Base-by-base conservation (phyloP, 64 coral and sea anemone species). In the Trachythela sp. region DNA sequence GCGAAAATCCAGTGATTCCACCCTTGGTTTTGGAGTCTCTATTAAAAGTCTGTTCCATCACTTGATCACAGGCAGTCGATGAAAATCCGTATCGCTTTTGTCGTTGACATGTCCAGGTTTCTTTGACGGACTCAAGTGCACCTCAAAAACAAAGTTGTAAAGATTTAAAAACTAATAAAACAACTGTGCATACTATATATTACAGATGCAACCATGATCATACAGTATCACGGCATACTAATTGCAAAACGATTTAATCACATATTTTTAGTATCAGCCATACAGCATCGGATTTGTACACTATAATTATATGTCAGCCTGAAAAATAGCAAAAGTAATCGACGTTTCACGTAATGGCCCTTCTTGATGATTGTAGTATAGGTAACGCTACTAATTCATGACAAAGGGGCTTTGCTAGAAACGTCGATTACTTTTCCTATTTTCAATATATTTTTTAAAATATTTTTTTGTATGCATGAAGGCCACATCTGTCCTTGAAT, bases 61-160 rank as follows among this genome's bases (percentile, higher is more conserved):
- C 71, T 77, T 77, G 71, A 35, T 77, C 71, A 77, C 71, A 77
- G n/a, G 71, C 71, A 11, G 71, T 77, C 13, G 71, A 77, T 77
- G 71, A 77, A 77, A 77, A 77, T 32, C 71, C 71, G 36, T 77
- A 77, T 27, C 31, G 71, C 71, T 35, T 32, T 39, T 77, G 71
- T 13, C 71, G 71, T 77, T 77, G 71, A 35, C 71, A 32, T 36
- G 71, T 77, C 71, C 71, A 77, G 71, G 11, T 77, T 77, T 32
- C 71, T 77, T 77, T 77, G 30, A 77, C 71, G 7, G 71, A 27
- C 71, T 77, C 71, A 32, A 77, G 36, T 77, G 71, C 71, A 77
- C 31, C 71, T 77, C 71, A 77, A 77, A 77, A 77, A 45, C 42
- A 45, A 45, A 45, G 42, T 5, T 45, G 10, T 45, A 10, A 45